Percentiles rank a stretch among this genome's conserved stretches.
phyloP scores from a whole-genome alignment of 1,140 invertebrate genomes.

The Pectinophora gossypiella region DNA sequence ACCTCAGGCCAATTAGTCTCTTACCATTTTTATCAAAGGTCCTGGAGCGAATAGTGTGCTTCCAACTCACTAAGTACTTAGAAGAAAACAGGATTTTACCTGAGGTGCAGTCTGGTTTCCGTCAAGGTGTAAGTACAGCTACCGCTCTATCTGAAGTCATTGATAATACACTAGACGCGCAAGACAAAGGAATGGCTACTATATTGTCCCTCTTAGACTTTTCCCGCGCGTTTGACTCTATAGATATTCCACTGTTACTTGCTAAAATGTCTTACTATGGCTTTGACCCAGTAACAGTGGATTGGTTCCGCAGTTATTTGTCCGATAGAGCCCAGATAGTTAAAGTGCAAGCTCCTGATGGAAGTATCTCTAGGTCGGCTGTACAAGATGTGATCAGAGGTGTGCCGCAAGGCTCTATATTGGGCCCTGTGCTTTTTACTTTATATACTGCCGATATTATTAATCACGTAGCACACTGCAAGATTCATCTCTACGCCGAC shows the following conservation, averaged over 20 bases:
- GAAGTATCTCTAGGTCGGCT: not conserved
- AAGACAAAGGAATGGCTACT: not conserved
- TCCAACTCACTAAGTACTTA: not conserved
- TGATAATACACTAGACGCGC: not conserved
- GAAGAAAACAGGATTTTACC: not conserved
- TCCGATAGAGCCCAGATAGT: not conserved
- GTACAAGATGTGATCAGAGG: not conserved
- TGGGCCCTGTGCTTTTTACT: not conserved
- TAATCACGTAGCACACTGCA: not conserved
- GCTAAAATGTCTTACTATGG: not conserved
- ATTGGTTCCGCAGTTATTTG: not conserved
- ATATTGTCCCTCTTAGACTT: not conserved
- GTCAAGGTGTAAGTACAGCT: not conserved
- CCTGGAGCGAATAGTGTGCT: not conserved
- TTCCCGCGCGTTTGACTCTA: not conserved
- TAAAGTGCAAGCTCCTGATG: not conserved
- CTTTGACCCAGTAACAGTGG: not conserved
- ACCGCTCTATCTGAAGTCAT: not conserved
- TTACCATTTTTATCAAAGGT: not conserved
- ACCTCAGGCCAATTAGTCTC: not conserved
- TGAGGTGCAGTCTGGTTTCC: constrained; percentile 1
- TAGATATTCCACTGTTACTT: not conserved
- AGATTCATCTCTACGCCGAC: constrained; percentile 8
- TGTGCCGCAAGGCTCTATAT: not conserved
- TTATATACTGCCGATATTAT: not conserved